Evolutionary conservation across 1,140 invertebrate genomes (phyloP), one percentile per base, ranked within the genome.

Genomic region (Ganaspis sp.): DNA sequence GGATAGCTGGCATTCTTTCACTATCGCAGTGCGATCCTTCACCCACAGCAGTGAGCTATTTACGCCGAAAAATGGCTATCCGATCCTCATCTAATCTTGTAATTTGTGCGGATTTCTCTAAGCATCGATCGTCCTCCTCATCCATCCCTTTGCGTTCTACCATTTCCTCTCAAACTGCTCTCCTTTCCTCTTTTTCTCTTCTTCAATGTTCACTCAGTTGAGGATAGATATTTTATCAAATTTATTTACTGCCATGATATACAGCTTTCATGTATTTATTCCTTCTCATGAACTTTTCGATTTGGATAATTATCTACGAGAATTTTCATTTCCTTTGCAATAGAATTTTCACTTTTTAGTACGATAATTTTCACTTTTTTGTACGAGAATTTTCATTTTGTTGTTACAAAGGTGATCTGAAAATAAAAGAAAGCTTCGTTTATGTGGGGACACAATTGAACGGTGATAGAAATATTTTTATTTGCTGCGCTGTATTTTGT

Each of bases 81-180:
- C 75, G 74, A 83, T 84, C 78, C 81, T 76, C 82, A 77, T 83
- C 82, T 86, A 84, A 86, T 84, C 85, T 83, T 73, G 83, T 81
- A 83, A 86, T 84, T 86, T 86, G 83, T 84, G 83, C 64, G 79
- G 77, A 82, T 82, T 84, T 80, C 82, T 84, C 81, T 80, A 73
- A 80, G 82, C 76, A 81, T 80, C 79, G 81, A 80, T 81, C 78
- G 76, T 70, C 58, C 75, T 71, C 69, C 58, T 40, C 40, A 70
- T 12, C 72, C 75, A 72, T 79, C 77, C 12, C 4, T 29, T 64
- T 64, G 3, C 4, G 8, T 64, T 64, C 12, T 12, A 26, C 23
- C 23, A 15, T 26, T 26, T 26, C 23, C 21, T 26, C 54, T 26
- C 17, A 11, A 54, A 54, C 11, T 23, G 8, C 53, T 58, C 29